A percentile compares a stretch with the other conserved stretches of the same genome.
Evolutionary conservation across 2,797 vertebrate genomes (phyloP).

Genomic region (Macrochelys suwanniensis): DNA sequence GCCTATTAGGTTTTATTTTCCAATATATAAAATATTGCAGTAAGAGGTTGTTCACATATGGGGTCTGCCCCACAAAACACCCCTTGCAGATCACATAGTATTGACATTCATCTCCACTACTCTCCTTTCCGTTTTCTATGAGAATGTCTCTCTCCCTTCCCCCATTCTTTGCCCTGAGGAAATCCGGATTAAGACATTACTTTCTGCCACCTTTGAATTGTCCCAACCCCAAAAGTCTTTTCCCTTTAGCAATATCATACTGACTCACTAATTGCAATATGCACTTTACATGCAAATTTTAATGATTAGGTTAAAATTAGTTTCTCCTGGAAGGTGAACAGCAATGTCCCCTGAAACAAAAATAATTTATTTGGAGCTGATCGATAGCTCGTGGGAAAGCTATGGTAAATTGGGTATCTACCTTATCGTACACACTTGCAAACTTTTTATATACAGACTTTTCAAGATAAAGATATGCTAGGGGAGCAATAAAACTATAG

Average conservation of each 20-base stretch:
- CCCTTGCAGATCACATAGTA: neutral
- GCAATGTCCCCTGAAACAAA: conserved; percentile 34
- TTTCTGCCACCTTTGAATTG: conserved; percentile 38
- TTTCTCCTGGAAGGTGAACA: conserved; percentile 47
- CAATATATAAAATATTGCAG: fast-evolving
- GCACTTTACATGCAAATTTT: conserved; percentile 68
- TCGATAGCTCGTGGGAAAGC: neutral
- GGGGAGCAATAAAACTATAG: neutral
- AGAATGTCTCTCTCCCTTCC: neutral
- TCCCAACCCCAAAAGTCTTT: conserved; percentile 25
- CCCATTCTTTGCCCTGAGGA: neutral
- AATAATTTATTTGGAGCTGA: neutral
- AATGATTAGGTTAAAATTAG: conserved; percentile 65
- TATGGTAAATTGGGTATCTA: neutral
- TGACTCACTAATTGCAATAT: conserved; percentile 38
- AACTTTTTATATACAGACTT: neutral
- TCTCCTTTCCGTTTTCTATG: neutral
- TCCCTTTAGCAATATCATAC: conserved; percentile 46
- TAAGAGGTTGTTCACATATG: neutral
- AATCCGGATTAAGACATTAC: conserved; percentile 59
- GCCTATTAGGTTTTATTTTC: neutral
- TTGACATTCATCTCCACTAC: neutral
- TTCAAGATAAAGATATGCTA: neutral
- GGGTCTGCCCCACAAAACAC: fast-evolving
- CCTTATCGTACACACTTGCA: neutral